These are phyloP conservation scores for rat (Rattus norvegicus) DNA, from an alignment of 2,113 vertebrate species.

Conservation along the genomic window DNA sequence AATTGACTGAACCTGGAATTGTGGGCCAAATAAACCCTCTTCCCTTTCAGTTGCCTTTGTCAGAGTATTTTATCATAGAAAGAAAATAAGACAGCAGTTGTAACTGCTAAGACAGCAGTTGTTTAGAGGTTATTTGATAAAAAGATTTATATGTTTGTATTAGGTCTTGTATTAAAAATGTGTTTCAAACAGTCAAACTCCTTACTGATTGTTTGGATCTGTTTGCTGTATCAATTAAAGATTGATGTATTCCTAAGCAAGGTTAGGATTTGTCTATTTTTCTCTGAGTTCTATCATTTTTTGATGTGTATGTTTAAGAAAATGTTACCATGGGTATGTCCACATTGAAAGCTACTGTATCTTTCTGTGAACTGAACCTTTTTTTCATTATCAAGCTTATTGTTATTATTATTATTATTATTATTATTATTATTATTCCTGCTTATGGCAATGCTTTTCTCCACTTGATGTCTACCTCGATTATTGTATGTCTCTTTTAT, in stretches of 20 bases:
- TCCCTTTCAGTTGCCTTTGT: neutral
- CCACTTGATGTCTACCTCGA: neutral
- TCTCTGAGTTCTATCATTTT: conserved; percentile 14
- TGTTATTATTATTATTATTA: too few species aligned
- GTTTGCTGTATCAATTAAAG: conserved; percentile 2
- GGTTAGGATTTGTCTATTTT: neutral
- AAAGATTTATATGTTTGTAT: neutral
- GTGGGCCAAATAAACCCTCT: neutral
- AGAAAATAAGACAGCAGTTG: neutral
- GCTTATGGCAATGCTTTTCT: neutral
- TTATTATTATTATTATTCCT: neutral
- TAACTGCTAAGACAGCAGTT: neutral
- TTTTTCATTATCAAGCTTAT: neutral
- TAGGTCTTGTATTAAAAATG: neutral
- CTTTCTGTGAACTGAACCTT: neutral
- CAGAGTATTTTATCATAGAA: neutral
- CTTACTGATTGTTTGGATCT: neutral
- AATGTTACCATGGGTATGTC: neutral
- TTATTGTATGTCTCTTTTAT: neutral
- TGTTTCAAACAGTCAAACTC: neutral
- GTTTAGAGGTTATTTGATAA: neutral
- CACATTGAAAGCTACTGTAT: neutral
- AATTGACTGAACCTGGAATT: neutral
- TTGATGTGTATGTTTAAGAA: conserved; percentile 1
- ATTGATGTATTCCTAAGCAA: neutral